Conservation (phyloP, 2,888 invertebrate genomes). For the Ophion ellenae region DNA sequence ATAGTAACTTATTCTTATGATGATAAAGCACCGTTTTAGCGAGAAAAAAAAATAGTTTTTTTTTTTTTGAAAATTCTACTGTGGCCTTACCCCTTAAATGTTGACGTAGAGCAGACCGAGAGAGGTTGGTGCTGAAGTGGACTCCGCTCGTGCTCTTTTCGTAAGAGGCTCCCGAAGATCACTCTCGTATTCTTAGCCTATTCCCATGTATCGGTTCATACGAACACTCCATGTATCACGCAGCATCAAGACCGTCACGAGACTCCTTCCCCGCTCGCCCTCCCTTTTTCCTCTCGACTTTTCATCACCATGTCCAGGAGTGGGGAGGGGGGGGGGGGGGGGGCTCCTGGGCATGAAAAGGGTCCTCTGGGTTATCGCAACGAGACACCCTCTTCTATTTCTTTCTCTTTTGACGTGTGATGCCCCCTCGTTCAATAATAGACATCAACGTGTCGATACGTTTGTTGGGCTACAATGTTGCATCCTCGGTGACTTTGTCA, state of each 20-base stretch:
- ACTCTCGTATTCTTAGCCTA: neutral
- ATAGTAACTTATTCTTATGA: too few species aligned
- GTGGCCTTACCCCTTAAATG: slow-evolving; percentile 30
- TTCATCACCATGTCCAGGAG: too few species aligned
- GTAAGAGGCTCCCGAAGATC: neutral
- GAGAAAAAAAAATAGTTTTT: too few species aligned
- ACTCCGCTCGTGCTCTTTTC: neutral
- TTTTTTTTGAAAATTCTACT: too few species aligned
- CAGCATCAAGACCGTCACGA: slow-evolving; percentile 10
- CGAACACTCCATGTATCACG: neutral
- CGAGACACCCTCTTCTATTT: slow-evolving; percentile 40
- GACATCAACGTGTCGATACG: too few species aligned
- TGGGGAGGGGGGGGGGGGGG: too few species aligned
- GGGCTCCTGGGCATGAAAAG: neutral
- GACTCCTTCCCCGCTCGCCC: too few species aligned
- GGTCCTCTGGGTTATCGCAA: slow-evolving; percentile 58
- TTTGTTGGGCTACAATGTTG: too few species aligned
- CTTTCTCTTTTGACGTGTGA: neutral
- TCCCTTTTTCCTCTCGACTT: too few species aligned
- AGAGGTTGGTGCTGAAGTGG: neutral
- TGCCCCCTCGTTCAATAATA: neutral
- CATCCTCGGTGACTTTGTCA: too few species aligned
- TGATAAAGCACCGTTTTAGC: too few species aligned
- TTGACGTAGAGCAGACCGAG: slow-evolving; percentile 22
- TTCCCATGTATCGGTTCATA: slow-evolving; percentile 6